Conservation (phyloP, 2,113 vertebrate genomes). For the Microtus richardsoni region DNA sequence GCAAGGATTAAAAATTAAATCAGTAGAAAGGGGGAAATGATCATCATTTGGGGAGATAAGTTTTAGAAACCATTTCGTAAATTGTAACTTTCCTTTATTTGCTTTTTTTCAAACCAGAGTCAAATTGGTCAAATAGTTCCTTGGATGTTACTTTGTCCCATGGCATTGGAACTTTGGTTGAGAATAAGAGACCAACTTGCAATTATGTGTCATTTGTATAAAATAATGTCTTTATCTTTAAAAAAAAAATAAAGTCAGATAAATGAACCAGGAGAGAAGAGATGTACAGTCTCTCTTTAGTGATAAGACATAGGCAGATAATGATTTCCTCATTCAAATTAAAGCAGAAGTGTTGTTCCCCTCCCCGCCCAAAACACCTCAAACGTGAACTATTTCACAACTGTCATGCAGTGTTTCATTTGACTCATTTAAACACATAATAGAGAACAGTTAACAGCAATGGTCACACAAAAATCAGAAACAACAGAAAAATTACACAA, state of each 20-base stretch:
- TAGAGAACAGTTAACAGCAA: neutral
- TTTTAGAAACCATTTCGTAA: neutral
- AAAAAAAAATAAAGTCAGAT: neutral
- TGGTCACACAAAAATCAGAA: neutral
- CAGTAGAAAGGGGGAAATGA: neutral
- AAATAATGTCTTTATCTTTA: neutral
- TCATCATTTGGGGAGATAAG: neutral
- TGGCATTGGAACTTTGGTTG: neutral
- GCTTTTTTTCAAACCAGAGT: neutral
- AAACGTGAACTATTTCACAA: slow-evolving; percentile 4
- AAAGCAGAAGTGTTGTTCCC: neutral
- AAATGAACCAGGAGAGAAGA: neutral
- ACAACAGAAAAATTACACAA: neutral
- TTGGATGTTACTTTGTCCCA: neutral
- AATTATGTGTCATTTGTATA: neutral
- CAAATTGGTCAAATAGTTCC: slow-evolving; percentile 18
- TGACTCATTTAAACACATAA: neutral
- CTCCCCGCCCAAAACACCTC: neutral
- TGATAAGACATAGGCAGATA: neutral
- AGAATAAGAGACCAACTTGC: neutral
- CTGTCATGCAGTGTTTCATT: neutral
- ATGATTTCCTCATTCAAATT: neutral
- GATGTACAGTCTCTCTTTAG: neutral
- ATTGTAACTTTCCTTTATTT: neutral
- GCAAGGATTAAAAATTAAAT: neutral